Base-by-base conservation (phyloP, 2,797 vertebrate species). In the Steatocranus sp. region DNA sequence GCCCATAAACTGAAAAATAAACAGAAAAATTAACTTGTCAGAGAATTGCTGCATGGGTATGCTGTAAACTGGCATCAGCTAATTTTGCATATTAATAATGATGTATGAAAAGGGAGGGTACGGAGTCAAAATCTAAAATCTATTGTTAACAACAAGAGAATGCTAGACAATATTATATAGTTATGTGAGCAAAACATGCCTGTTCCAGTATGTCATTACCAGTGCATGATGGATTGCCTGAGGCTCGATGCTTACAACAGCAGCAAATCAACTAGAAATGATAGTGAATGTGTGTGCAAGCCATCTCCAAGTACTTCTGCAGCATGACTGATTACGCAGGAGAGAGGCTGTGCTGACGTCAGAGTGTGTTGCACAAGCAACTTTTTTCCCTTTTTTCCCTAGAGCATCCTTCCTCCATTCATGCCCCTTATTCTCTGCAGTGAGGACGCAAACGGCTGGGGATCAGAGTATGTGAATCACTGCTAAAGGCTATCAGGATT, bases 271-370 rank as follows among this genome's bases (percentile, higher is more conserved):
- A 76, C 79, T 68, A 12, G 11, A 11, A 76, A 76, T 46, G 81
- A 80, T 12, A 38, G 30, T 46, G 41, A 51, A 50, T 66, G 17
- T 54, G 36, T 53, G 48, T 79, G 80, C 46, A 32, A 46, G 32
- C 14, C 51, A n/a, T n/a, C 20, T 79, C 46, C 3, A 12, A 43
- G 66, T 77, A 15, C n/a, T n/a, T 32, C 27, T 46, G 50, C 34
- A 41, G 11, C 50, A 66, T 15, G 12, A 51, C 61, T 77, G 76
- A 84, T 88, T 82, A 84, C 70, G 85, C 85, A 86, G 76, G n/a
- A 78, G 46, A 32, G 85, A 78, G 25, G 75, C 68, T 56, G 43
- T 48, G 54, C 88, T 91, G 84, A 88, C 78, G 85, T 93, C 89
- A 92, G 79, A 83, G 56, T 74, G 76, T 7, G 70, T 27, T 90